Evolutionary conservation across 2,888 invertebrate genomes (phyloP).

Genomic region (Cheilosia scutellata): DNA sequence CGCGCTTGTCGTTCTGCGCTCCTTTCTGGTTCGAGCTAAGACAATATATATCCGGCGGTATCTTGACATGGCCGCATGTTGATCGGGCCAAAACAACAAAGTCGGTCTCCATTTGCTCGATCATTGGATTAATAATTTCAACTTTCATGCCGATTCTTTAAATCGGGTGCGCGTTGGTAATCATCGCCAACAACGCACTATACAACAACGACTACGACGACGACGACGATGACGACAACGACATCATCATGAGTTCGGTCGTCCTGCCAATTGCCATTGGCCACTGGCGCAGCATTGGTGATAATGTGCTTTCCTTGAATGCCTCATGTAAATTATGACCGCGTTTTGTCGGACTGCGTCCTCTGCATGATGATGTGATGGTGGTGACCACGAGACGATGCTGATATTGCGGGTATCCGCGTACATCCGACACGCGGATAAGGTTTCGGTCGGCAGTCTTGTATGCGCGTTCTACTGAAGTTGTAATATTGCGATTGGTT

Average conservation of each 20-base stretch:
- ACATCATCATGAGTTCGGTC: slow-evolving; percentile 68
- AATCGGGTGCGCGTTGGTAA: slow-evolving; percentile 73
- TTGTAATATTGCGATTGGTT: slow-evolving; percentile 73
- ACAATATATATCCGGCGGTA: slow-evolving; percentile 75
- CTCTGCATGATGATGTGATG: slow-evolving; percentile 63
- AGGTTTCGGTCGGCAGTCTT: slow-evolving; percentile 45
- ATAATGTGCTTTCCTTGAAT: slow-evolving; percentile 75
- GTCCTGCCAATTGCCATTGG: slow-evolving; percentile 48
- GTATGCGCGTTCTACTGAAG: slow-evolving; percentile 49
- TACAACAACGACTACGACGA: slow-evolving; percentile 27
- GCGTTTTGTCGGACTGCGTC: slow-evolving; percentile 69
- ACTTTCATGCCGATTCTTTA: slow-evolving; percentile 70
- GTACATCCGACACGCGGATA: slow-evolving; percentile 30
- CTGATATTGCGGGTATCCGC: slow-evolving; percentile 17
- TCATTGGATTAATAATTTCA: slow-evolving; percentile 75
- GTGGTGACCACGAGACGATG: slow-evolving; percentile 13
- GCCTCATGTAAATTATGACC: slow-evolving; percentile 74
- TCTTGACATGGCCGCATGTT: slow-evolving; percentile 75
- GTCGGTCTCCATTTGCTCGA: slow-evolving; percentile 74
- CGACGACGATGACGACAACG: slow-evolving; percentile 61
- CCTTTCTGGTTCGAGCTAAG: slow-evolving; percentile 43
- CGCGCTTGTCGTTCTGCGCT: slow-evolving; percentile 13
- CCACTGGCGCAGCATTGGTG: slow-evolving; percentile 61
- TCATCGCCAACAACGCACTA: slow-evolving; percentile 63
- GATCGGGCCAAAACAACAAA: slow-evolving; percentile 75